Conservation (phyloP, 2,888 invertebrate species). For the Oasisia sp. region DNA sequence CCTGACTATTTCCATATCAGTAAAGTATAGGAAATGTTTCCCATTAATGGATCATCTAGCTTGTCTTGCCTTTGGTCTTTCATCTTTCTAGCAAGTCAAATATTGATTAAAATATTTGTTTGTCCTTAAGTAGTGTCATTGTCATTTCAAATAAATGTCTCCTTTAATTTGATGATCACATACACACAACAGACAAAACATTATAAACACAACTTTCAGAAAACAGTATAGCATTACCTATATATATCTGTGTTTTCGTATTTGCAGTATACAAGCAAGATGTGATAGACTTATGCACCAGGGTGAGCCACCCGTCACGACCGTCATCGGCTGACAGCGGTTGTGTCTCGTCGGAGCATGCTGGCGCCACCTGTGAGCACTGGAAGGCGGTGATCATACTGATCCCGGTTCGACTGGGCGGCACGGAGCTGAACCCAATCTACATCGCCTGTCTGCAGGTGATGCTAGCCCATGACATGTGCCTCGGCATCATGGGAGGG, state of each 20-base stretch:
- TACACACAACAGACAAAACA: too few species aligned
- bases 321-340: slow-evolving; percentile 26
- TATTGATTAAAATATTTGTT: too few species aligned
- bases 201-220: too few species aligned
- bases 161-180: too few species aligned
- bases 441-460: slow-evolving; percentile 86
- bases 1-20: too few species aligned
- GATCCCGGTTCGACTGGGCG: slow-evolving; percentile 87
- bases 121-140: too few species aligned
- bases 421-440: slow-evolving; percentile 84
- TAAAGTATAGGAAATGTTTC: too few species aligned
- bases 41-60: too few species aligned
- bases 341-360: neutral
- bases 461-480: slow-evolving; percentile 82
- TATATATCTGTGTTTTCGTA: neutral
- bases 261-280: slow-evolving; percentile 79
- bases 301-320: slow-evolving; percentile 37
- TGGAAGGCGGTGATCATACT: slow-evolving; percentile 75
- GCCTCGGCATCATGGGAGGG: slow-evolving; percentile 92
- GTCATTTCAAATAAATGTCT: too few species aligned
- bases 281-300: slow-evolving; percentile 71
- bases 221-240: neutral
- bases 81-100: too few species aligned
- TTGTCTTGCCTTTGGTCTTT: too few species aligned
- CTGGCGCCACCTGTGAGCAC: slow-evolving; percentile 29